Conservation (phyloP, 2,797 vertebrate species). For the Coendou prehensilis region DNA sequence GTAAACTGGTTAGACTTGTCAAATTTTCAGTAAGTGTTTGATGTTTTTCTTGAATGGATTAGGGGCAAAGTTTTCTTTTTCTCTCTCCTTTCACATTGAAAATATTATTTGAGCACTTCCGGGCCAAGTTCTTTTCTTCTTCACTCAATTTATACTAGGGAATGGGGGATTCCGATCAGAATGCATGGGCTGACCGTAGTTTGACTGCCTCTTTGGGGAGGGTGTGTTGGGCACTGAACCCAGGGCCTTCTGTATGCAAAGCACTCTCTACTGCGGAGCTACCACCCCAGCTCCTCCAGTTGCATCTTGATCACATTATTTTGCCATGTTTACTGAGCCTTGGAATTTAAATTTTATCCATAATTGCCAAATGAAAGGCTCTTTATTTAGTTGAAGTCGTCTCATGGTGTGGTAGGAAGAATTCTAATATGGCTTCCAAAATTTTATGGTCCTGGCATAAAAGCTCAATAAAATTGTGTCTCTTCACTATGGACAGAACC, state of each 20-base stretch:
- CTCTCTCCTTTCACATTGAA: not conserved
- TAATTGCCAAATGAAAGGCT: not conserved
- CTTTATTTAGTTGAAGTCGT: not conserved
- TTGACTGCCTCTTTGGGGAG: not conserved
- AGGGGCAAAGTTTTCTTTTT: not conserved
- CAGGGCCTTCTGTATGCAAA: not conserved
- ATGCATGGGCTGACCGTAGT: not conserved
- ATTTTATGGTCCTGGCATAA: not conserved
- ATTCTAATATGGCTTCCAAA: not conserved
- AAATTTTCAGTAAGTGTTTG: not conserved
- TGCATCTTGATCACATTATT: slow-evolving; percentile 14
- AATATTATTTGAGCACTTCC: not conserved
- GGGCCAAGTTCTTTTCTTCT: not conserved
- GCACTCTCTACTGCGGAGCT: not conserved
- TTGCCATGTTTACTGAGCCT: not conserved
- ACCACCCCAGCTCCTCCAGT: not conserved
- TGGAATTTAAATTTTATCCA: slow-evolving; percentile 10
- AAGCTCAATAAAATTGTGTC: not conserved
- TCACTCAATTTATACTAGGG: not conserved
- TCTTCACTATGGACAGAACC: not conserved
- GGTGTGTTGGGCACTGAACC: not conserved
- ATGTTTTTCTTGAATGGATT: not conserved
- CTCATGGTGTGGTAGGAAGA: not conserved
- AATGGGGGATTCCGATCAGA: not conserved
- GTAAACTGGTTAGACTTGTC: not conserved